Evolutionary conservation across 2,113 vertebrate genomes (phyloP).

Genomic region (Tinamus guttatus): DNA sequence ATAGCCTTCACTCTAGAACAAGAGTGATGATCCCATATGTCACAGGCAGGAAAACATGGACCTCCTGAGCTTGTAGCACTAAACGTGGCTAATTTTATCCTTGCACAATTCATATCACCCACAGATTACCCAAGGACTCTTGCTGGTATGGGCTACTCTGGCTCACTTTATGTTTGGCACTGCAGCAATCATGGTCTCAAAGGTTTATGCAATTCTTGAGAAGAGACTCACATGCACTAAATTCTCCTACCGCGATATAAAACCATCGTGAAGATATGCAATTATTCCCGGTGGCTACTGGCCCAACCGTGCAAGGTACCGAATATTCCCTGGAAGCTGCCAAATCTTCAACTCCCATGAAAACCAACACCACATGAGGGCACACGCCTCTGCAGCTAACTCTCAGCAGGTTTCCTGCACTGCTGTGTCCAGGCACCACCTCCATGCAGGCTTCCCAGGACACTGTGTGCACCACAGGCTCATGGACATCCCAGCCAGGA

Average conservation of each 20-base stretch:
- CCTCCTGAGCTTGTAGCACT: background rate
- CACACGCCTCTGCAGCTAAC: accelerated
- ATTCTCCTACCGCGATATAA: background rate
- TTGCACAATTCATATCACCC: accelerated
- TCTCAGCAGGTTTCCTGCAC: background rate
- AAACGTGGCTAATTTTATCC: background rate
- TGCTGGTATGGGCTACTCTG: accelerated
- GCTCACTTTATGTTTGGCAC: background rate
- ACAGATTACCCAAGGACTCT: background rate
- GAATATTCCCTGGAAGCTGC: background rate
- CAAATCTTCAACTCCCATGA: background rate
- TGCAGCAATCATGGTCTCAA: accelerated
- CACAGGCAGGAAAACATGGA: background rate
- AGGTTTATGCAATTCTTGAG: background rate
- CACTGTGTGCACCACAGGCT: background rate
- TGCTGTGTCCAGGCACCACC: background rate
- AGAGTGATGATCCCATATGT: accelerated
- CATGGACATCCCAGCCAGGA: too few relatives aligned
- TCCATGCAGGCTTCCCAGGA: accelerated
- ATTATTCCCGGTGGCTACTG: background rate
- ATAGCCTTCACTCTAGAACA: background rate
- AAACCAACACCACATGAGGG: background rate
- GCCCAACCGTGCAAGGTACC: background rate
- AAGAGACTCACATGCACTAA: too few relatives aligned
- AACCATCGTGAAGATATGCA: background rate